Evolutionary conservation across 2,797 vertebrate species (phyloP).

Genomic region (Phyllotis vaccarum): DNA sequence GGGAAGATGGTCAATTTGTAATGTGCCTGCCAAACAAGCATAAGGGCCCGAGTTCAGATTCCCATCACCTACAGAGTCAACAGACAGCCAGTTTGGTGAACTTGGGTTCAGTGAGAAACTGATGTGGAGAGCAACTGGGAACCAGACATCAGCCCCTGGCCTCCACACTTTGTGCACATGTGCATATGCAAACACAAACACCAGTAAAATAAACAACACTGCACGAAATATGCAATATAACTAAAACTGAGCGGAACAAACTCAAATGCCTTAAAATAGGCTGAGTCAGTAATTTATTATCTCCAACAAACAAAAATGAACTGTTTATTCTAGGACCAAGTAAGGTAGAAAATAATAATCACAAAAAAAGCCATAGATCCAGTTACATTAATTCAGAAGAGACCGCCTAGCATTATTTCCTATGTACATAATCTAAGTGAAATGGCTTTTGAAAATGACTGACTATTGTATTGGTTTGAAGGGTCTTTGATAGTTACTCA

Average conservation of each 20-base stretch:
- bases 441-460: slow-evolving; percentile 62
- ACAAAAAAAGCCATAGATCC: background rate
- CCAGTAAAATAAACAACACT: background rate
- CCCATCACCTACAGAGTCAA: background rate
- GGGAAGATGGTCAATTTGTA: background rate
- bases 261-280: slow-evolving; percentile 46
- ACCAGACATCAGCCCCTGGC: background rate
- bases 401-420: slow-evolving; percentile 5
- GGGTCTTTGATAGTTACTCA: slow-evolving; percentile 51
- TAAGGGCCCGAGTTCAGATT: background rate
- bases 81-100: background rate
- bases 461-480: slow-evolving; percentile 44
- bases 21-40: background rate
- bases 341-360: background rate
- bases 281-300: background rate
- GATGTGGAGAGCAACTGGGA: background rate
- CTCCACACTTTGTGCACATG: background rate
- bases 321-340: slow-evolving; percentile 11
- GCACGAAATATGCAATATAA: background rate
- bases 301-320: background rate
- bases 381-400: slow-evolving; percentile 35
- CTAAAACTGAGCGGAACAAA: background rate
- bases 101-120: background rate
- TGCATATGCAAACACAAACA: background rate
- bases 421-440: slow-evolving; percentile 43